Conservation (phyloP, 2,797 vertebrate genomes). For the Syngnathus rostellatus region DNA sequence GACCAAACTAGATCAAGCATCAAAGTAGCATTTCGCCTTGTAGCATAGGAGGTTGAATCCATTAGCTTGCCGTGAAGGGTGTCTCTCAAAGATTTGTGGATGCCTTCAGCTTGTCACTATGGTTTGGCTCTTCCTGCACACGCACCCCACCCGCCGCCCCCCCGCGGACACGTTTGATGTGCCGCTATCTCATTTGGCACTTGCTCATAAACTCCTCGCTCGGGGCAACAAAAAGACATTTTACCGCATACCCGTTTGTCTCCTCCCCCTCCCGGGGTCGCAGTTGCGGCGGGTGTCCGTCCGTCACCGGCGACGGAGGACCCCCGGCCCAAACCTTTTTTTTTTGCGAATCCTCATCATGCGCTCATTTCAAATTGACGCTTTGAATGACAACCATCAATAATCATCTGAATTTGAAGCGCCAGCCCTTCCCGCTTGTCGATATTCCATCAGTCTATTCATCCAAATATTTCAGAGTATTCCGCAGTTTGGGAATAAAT, state of each 20-base stretch:
- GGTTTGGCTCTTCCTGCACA: constrained; percentile 35
- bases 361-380: background rate
- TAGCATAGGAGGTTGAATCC: background rate
- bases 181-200: constrained; percentile 52
- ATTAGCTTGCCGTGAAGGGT: background rate
- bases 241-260: constrained; percentile 28
- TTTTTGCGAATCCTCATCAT: background rate
- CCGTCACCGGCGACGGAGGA: constrained; percentile 48
- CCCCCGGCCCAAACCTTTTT: constrained; percentile 8
- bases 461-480: background rate
- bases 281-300: constrained; percentile 41
- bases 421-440: background rate
- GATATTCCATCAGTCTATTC: background rate
- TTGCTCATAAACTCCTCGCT: constrained; percentile 48
- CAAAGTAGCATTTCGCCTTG: background rate
- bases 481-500: constrained; percentile 4
- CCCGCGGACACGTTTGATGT: constrained; percentile 45
- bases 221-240: constrained; percentile 43
- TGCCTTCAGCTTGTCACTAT: constrained; percentile 22
- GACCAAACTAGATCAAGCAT: background rate
- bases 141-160: constrained; percentile 35
- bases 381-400: background rate
- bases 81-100: background rate
- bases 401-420: background rate
- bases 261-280: constrained; percentile 29